phyloP scores from a whole-genome alignment of 2,113 vertebrate species.

The Suricata suricatta region DNA sequence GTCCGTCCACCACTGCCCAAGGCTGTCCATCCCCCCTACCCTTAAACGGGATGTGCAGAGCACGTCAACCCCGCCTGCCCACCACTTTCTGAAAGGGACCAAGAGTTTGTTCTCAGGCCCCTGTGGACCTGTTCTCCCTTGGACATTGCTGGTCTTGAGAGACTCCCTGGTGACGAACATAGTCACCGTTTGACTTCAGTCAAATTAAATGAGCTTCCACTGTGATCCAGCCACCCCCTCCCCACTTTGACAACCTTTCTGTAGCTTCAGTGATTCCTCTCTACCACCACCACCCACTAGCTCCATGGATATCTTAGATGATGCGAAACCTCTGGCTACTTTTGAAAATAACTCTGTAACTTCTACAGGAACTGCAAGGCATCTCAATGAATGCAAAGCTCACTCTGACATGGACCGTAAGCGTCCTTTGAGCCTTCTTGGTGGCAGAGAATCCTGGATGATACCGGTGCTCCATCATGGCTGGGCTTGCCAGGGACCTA shows the following conservation, averaged over 20 bases:
- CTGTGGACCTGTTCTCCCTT: not conserved
- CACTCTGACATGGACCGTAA: not conserved
- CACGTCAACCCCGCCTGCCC: no score
- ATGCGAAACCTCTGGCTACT: not conserved
- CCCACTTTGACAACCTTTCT: not conserved
- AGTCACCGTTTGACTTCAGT: not conserved
- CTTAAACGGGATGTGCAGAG: not conserved
- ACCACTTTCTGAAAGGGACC: not conserved
- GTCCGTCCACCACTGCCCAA: not conserved
- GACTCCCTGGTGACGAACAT: not conserved
- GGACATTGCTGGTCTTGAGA: not conserved
- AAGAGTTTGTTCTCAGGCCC: not conserved
- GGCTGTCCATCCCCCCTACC: not conserved
- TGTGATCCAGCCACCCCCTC: not conserved
- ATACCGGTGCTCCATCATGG: not conserved
- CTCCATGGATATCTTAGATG: not conserved
- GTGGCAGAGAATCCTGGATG: not conserved
- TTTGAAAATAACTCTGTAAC: not conserved
- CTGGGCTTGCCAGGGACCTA: not conserved
- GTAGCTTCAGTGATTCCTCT: not conserved
- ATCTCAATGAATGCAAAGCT: not conserved
- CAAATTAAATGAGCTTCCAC: not conserved
- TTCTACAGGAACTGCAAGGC: not conserved
- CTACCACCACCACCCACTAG: rapidly evolving
- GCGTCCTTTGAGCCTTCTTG: not conserved